Conservation (phyloP, 2,888 invertebrate species). For the Tenthredo notha region DNA sequence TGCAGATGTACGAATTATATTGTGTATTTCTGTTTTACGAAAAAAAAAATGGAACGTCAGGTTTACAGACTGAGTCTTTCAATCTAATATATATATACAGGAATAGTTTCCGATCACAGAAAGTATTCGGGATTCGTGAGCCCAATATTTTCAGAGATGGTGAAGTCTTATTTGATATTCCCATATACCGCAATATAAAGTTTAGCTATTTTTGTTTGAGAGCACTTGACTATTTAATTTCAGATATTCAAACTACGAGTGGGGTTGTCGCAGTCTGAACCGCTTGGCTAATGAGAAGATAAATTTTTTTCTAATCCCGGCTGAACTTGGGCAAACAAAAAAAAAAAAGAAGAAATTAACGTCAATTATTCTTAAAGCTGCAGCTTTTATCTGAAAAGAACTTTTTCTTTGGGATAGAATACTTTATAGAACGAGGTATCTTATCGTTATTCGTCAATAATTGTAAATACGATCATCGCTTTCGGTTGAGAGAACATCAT, state of each 20-base stretch:
- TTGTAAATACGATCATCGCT: background rate
- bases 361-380: background rate
- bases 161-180: background rate
- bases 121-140: background rate
- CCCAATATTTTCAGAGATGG: background rate
- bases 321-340: background rate
- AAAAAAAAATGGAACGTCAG: background rate
- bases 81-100: background rate
- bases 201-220: background rate
- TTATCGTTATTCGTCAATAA: background rate
- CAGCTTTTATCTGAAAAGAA: background rate
- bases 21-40: background rate
- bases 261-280: background rate
- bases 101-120: background rate
- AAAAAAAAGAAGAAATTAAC: background rate
- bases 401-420: background rate
- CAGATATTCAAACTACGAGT: constrained; percentile 3
- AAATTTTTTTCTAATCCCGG: background rate
- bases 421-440: background rate
- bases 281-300: background rate
- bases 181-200: background rate
- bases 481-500: background rate
- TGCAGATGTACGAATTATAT: background rate
- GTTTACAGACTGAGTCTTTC: background rate
- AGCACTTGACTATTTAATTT: constrained; percentile 3